A percentile compares a stretch with the other conserved stretches of the same genome.
phyloP scores from a whole-genome alignment of 2,888 invertebrate species.

The Panopea generosa region DNA sequence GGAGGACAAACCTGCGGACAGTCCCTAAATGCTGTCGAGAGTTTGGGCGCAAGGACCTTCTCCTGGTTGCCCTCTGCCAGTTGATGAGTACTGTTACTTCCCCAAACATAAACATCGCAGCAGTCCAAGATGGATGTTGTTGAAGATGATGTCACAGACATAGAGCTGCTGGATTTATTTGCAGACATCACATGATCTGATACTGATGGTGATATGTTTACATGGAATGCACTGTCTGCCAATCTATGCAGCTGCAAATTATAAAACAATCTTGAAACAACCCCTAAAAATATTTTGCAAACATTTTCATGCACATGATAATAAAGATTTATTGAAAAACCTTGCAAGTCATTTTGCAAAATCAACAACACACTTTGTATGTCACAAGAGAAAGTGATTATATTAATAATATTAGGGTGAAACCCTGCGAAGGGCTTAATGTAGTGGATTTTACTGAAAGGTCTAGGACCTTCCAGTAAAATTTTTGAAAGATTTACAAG shows the following conservation, averaged over 20 bases:
- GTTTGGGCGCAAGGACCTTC: slow-evolving; percentile 87
- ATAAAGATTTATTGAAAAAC: too few relatives aligned
- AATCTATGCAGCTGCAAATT: not conserved
- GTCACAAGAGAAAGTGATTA: too few relatives aligned
- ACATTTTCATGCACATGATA: too few relatives aligned
- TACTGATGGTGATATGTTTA: not conserved
- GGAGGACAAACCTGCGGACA: slow-evolving; percentile 88
- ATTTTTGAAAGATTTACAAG: too few relatives aligned
- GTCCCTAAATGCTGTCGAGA: slow-evolving; percentile 87
- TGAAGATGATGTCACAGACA: slow-evolving; percentile 29
- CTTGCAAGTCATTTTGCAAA: too few relatives aligned
- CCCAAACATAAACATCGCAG: slow-evolving; percentile 88
- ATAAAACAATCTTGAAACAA: too few relatives aligned
- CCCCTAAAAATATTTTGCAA: too few relatives aligned
- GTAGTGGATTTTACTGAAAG: too few relatives aligned
- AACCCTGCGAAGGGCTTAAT: too few relatives aligned
- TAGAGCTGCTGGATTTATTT: slow-evolving; percentile 7
- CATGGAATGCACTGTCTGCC: not conserved
- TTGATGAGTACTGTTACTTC: slow-evolving; percentile 89
- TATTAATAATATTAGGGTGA: too few relatives aligned
- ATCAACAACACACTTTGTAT: too few relatives aligned
- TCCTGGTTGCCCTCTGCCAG: slow-evolving; percentile 88
- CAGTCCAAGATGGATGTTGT: slow-evolving; percentile 28
- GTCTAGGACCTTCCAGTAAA: too few relatives aligned
- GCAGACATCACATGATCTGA: not conserved